phyloP scores from a whole-genome alignment of 2,888 invertebrate genomes.

The Plusia festucae region DNA sequence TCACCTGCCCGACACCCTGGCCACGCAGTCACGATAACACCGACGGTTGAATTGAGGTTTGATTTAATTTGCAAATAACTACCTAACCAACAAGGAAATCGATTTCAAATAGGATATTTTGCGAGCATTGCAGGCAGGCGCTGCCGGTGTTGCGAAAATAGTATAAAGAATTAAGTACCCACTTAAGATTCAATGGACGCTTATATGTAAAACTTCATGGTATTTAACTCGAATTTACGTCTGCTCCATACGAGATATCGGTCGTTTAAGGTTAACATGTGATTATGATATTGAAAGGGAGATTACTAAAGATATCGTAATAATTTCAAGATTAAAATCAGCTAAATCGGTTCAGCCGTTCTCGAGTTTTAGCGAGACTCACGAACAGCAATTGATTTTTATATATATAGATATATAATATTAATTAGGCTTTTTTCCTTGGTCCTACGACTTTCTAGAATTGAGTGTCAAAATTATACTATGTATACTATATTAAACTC shows the following conservation, averaged over 20 bases:
- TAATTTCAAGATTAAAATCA: no score
- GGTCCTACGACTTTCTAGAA: no score
- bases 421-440: not conserved
- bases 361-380: no score
- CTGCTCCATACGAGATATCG: not conserved
- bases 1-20: conserved; percentile 43
- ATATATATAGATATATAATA: no score
- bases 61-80: conserved; percentile 48
- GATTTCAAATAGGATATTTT: conserved; percentile 8
- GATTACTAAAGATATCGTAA: no score
- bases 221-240: not conserved
- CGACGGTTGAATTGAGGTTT: conserved; percentile 46
- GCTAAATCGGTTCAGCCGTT: no score
- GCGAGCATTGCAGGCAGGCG: conserved; percentile 12
- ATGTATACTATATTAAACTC: not conserved
- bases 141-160: not conserved
- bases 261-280: not conserved
- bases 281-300: no score
- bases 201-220: not conserved
- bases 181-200: not conserved
- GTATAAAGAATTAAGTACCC: not conserved
- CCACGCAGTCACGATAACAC: conserved; percentile 45
- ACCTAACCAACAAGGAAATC: conserved; percentile 17
- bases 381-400: no score
- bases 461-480: no score